phyloP scores from a whole-genome alignment of 92 coral and sea anemone species.

The Montipora capitata region DNA sequence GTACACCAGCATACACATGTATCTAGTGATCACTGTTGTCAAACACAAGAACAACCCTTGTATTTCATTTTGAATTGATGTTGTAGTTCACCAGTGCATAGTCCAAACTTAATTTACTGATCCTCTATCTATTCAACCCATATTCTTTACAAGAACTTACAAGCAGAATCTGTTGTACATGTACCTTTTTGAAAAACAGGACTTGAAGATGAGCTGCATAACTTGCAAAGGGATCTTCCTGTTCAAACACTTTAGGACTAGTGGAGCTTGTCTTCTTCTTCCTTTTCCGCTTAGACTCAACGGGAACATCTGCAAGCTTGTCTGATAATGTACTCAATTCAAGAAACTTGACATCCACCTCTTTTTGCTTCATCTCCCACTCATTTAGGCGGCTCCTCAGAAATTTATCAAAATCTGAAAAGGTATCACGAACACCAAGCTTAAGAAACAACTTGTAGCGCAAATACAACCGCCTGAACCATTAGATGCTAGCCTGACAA shows the following conservation, averaged over 20 bases:
- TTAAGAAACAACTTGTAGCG: not conserved
- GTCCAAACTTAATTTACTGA: not conserved
- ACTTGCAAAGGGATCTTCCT: conserved; percentile 14
- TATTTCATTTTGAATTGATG: not conserved
- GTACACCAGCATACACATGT: not conserved
- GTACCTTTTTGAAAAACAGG: conserved; percentile 8
- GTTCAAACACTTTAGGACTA: conserved; percentile 7
- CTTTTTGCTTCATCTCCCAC: conserved; percentile 30
- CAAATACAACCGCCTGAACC: too few species aligned
- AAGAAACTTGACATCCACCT: conserved; percentile 28
- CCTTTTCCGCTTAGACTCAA: not conserved
- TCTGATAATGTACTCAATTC: conserved; percentile 15
- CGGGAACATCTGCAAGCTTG: not conserved
- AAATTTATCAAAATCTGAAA: conserved; percentile 31
- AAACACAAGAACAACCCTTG: not conserved
- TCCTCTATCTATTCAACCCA: too few species aligned
- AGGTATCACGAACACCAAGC: too few species aligned
- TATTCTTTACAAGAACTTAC: not conserved
- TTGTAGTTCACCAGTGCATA: not conserved
- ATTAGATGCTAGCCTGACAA: too few species aligned
- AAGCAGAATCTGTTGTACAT: too few species aligned
- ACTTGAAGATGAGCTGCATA: conserved; percentile 36
- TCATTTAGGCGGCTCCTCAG: not conserved
- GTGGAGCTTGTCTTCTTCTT: conserved; percentile 14
- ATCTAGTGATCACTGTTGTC: not conserved